Conservation (phyloP, 2,888 invertebrate species). For the Augochlorella aurata region DNA sequence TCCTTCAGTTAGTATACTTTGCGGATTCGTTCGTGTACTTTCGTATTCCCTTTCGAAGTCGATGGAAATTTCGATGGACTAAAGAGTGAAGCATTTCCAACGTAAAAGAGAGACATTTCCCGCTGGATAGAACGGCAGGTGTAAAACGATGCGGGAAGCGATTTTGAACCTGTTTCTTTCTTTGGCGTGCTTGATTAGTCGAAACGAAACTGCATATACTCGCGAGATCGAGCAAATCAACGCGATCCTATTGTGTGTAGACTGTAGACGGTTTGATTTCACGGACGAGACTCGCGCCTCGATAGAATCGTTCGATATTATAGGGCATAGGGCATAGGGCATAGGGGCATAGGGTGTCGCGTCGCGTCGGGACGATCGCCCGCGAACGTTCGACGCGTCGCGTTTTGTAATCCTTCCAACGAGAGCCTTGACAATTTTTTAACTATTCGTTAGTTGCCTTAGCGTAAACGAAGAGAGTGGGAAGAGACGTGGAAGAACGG, state of each 20-base stretch:
- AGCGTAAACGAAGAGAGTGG: constrained; percentile 52
- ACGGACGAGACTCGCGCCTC: constrained; percentile 27
- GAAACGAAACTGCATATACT: neutral
- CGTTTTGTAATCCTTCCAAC: constrained; percentile 67
- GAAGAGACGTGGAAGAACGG: constrained; percentile 24
- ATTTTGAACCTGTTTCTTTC: neutral
- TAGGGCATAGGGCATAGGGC: no score
- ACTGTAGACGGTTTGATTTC: neutral
- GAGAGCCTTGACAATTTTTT: constrained; percentile 69
- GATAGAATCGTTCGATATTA: constrained; percentile 43
- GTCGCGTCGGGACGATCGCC: constrained; percentile 16
- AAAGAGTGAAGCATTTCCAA: neutral
- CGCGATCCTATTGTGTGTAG: neutral
- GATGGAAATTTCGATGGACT: no score
- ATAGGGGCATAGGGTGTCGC: constrained; percentile 28
- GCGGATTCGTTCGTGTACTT: no score
- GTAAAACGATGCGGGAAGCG: neutral
- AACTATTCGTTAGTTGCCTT: constrained; percentile 64
- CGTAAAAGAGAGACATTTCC: neutral
- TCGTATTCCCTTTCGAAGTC: no score
- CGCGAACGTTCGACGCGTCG: constrained; percentile 20
- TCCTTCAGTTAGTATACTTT: no score
- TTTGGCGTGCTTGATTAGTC: neutral
- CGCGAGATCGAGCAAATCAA: neutral
- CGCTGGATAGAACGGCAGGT: neutral